Base-by-base conservation (phyloP, 2,888 invertebrate genomes). In the Drosophila nigricruria region DNA sequence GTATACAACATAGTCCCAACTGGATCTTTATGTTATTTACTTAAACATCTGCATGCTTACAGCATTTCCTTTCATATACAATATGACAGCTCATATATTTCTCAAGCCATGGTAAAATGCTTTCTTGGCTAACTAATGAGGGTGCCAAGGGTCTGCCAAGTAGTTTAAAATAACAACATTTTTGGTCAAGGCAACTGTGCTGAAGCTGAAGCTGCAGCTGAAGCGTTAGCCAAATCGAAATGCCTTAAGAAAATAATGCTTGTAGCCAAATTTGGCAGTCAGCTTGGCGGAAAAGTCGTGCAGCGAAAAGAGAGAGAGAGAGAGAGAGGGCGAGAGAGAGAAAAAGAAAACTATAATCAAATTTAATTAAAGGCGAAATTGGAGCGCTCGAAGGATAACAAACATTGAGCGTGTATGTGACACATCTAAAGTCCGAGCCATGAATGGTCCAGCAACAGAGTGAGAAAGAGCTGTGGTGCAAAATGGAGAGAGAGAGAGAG, bases 301-400 rank as follows among this genome's bases (percentile, higher is more conserved):
- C 14, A 56, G 45, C 43, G 40, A 32, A 32, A 0, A 14, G 0
- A 14, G 20, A 42, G 42, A 20, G 18, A 42, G 6, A 42, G 42
- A 1, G 14, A 16, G 14, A 3, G 34, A 34, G 43, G 3, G 43
- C 16, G 43, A 23, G 23, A 8, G 20, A 57, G 52, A 50, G 40
- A 56, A 70, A 66, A 10, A 27, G 47, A 80, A 86, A 82, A 79
- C 88, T 81, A 87, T 88, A 88, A 83, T 89, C 79, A 87, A 87
- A 87, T 90, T 87, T 87, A 87, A 87, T 87, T 87, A 87, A 87
- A 90, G 71, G 71, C 76, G 68, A 82, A 87, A 87, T 89, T 90
- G 85, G 89, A 89, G 65, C 88, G 76, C 80, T 81, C 66, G 70
- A 79, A 77, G 81, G 76, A 73, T 89, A 77, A 66, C 73, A 85